Conservation (phyloP, 2,797 vertebrate genomes). For the Enteromius treurensis region DNA sequence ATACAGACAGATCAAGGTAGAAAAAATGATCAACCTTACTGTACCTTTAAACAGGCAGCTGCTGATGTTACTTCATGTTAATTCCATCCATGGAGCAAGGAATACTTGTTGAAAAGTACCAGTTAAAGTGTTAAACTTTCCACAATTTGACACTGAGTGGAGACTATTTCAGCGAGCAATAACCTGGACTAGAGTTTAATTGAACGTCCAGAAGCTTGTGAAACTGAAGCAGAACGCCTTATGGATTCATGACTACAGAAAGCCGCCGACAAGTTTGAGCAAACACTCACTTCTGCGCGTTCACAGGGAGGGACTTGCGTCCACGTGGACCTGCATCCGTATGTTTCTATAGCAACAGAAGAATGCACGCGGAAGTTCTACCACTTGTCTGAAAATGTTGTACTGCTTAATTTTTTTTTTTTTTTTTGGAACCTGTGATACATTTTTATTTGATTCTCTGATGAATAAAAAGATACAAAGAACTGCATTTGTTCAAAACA, state of each 20-base stretch:
- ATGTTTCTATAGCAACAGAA: slow-evolving; percentile 56
- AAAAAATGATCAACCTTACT: background rate
- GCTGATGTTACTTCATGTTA: background rate
- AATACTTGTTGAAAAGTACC: background rate
- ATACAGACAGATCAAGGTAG: background rate
- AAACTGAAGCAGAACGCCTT: background rate
- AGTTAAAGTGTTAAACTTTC: background rate
- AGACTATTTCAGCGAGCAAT: too few relatives aligned
- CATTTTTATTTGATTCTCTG: background rate
- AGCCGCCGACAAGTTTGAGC: slow-evolving; percentile 10
- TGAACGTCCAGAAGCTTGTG: background rate
- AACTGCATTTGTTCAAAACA: background rate
- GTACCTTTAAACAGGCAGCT: slow-evolving; percentile 21
- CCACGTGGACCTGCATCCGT: slow-evolving; percentile 43
- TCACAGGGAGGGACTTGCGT: slow-evolving; percentile 41
- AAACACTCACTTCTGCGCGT: slow-evolving; percentile 22
- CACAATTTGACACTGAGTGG: background rate
- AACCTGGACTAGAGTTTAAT: background rate
- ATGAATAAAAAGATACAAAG: background rate
- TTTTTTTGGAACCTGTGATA: background rate
- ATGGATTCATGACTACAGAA: background rate
- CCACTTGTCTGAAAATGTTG: background rate
- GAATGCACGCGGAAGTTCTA: slow-evolving; percentile 48
- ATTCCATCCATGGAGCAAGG: background rate
- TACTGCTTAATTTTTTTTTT: background rate